phyloP scores from a whole-genome alignment of 2,888 invertebrate species.

The Zhuqinia jingwanae region DNA sequence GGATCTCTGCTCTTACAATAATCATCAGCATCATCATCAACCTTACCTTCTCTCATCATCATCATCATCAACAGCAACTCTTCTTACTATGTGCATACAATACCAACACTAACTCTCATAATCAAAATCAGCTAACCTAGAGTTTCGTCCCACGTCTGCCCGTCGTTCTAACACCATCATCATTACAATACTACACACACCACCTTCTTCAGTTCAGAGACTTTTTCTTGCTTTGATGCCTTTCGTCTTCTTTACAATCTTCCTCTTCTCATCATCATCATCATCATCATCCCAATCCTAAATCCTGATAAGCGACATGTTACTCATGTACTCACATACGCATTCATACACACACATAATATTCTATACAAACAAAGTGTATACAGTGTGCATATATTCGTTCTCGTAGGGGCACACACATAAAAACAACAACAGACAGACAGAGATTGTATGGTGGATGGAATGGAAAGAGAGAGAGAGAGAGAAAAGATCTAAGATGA shows the following conservation, averaged over 20 bases:
- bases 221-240: slow-evolving; percentile 23
- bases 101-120: not conserved
- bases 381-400: not conserved
- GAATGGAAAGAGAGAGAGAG: too few relatives aligned
- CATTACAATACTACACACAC: too few relatives aligned
- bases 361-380: not conserved
- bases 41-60: not conserved
- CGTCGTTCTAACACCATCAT: not conserved
- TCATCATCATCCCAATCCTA: slow-evolving; percentile 37
- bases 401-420: not conserved
- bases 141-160: slow-evolving; percentile 47
- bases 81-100: not conserved
- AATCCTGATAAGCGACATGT: slow-evolving; percentile 48
- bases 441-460: not conserved
- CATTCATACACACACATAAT: too few relatives aligned
- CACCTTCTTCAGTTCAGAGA: slow-evolving; percentile 43
- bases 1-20: slow-evolving; percentile 29
- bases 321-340: not conserved
- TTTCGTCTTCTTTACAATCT: slow-evolving; percentile 19
- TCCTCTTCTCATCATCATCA: slow-evolving; percentile 21
- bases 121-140: slow-evolving; percentile 24
- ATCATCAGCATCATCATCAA: slow-evolving; percentile 45
- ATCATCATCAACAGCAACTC: slow-evolving; percentile 17
- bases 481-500: not conserved
- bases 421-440: slow-evolving; percentile 22